Conservation (phyloP, 2,888 invertebrate species). For the Noctua janthina region DNA sequence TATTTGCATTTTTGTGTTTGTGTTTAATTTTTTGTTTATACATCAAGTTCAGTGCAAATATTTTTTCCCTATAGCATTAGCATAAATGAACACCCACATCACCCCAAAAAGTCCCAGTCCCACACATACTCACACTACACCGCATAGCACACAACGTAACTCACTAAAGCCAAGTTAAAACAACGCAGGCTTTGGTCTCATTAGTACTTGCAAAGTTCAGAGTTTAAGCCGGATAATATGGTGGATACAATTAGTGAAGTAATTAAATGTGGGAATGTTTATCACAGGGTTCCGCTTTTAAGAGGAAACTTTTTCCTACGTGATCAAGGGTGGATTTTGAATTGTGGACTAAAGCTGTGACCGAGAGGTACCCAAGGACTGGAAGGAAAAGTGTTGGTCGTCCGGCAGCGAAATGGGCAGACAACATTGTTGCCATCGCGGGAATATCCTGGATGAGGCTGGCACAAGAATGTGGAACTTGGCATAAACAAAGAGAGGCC, state of each 20-base stretch:
- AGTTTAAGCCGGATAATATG: constrained; percentile 59
- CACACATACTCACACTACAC: constrained; percentile 14
- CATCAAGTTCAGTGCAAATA: too few relatives aligned
- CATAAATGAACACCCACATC: background rate
- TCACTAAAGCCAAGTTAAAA: constrained; percentile 51
- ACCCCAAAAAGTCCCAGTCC: background rate
- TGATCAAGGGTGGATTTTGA: background rate
- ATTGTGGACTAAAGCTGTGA: too few relatives aligned
- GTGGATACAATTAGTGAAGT: constrained; percentile 58
- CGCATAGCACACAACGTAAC: constrained; percentile 20
- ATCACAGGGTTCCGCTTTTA: constrained; percentile 19
- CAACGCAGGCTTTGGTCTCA: constrained; percentile 54
- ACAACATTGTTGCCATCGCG: too few relatives aligned
- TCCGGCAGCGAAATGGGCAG: too few relatives aligned
- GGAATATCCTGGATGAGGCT: too few relatives aligned
- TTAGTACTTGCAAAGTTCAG: constrained; percentile 55
- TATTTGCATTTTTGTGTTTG: too few relatives aligned
- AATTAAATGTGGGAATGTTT: constrained; percentile 46
- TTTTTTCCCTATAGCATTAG: background rate
- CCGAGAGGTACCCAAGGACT: too few relatives aligned
- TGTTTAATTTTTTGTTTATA: too few relatives aligned
- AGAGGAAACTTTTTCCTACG: constrained; percentile 3
- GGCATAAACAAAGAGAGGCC: too few relatives aligned
- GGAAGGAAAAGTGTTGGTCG: too few relatives aligned
- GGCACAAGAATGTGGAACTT: too few relatives aligned